Evolutionary conservation across 53 echinoderm and acorn worm genomes (phyloP), one percentile per base, ranked within the genome.

Genomic region (Mesocentrotus franciscanus): DNA sequence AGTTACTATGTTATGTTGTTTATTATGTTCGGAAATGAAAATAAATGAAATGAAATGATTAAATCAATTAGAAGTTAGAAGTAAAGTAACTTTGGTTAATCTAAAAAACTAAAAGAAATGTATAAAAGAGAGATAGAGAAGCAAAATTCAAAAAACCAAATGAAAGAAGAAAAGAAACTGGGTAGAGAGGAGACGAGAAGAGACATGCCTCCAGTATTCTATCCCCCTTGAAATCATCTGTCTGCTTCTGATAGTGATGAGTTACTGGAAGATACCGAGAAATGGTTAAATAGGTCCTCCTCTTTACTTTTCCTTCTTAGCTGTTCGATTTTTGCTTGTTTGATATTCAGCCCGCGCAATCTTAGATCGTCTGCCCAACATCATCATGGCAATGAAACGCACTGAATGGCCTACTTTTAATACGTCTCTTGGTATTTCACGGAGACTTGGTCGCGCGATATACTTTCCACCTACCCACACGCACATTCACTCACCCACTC

Each of bases 381-480:
- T 91, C 66, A 91, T 64, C 64, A 8, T 30, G 17, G 33, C 91
- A 62, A 91, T 91, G 66, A 91, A 91, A 91, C 58, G 64, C 39
- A 36, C 34, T 91, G 34, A 91, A 91, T 91, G 91, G 91, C 92
- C 92, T 92, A 92, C 56, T 92, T 92, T 49, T 81, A 93, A 93
- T 93, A 16, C 94, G 94, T 93, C 94, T 93, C 94, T 78, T 79
- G 94, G 81, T 61, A 81, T 78, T 93, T 93, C 94, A 60, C 92
- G 66, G 75, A 72, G 92, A 92, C 92, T 64, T 71, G 71, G 29
- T 91, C 92, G 71, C 92, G 61, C 61, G 91, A 91, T 91, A 91
- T 30, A 91, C 91, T 91, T 91, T 91, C 90, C 58, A 56, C 58
- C 58, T n/a, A 26, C 87, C 56, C 87, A 57, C 58, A 29, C 87